Base-by-base conservation (phyloP, 2,797 vertebrate genomes). In the Triplophysa yarkandensis region DNA sequence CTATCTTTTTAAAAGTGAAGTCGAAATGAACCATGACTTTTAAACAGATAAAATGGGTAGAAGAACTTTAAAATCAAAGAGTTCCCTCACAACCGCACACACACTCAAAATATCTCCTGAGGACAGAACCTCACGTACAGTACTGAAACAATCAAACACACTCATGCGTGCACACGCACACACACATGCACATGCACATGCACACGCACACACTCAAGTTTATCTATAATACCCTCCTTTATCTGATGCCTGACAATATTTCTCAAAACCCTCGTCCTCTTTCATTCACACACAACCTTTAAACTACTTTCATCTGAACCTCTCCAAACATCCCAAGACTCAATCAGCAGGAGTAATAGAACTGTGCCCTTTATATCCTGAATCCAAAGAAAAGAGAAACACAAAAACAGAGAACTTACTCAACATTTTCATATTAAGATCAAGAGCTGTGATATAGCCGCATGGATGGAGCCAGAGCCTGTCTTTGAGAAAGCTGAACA, bases 321-420 rank as follows among this genome's bases (percentile, higher is more conserved):
- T 68, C 78, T 67, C 65, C 27, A 0, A 84, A 77, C 78, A 79
- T 80, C 77, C 79, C 61, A 83, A 54, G 71, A 75, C 79, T 78
- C 84, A 85, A 86, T 88, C 86, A 87, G 76, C 77, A 71, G 79
- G 61, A 50, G 80, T 84, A 87, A 88, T 85, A 78, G 80, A 80
- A 76, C 74, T 30, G 76, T 78, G 36, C 68, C 71, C 72, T 81
- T 82, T 77, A 67, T 77, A 61, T 68, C 72, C 60, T 36, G 61
- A 58, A 71, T 72, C 80, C 44, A 54, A 36, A 30, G 71, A 64
- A 43, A 62, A 46, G 62, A 77, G 13, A 69, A 77, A 62, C 52
- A 28, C 72, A 36, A 34, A 55, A 61, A 61, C 50, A 67, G 43
- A 1, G 43, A 61, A 54, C 70, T 54, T 61, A 43, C 63, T 74